Base-by-base conservation (phyloP, 2,888 invertebrate species). In the Agrotis clavis region DNA sequence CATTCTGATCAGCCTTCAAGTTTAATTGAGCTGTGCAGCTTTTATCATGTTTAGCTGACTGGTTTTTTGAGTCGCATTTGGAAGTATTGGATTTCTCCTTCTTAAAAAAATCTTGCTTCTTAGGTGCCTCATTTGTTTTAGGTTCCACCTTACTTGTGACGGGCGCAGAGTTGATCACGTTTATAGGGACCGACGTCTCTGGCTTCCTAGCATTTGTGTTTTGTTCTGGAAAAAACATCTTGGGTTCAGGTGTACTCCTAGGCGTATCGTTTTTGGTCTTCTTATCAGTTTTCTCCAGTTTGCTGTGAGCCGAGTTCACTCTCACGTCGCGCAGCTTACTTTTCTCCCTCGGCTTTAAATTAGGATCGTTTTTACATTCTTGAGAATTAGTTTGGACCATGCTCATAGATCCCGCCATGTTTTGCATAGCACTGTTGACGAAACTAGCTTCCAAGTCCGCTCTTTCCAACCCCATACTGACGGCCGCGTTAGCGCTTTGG, bases 81-180 rank as follows among this genome's bases (percentile, higher is more conserved):
- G 91, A 87, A 18, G 90, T 86, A 84, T 87, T 96, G 1, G 94
- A 93, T 86, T 95, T 97, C 87, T 94, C 96, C 77, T 96, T 96
- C 92, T 96, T 96, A 91, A 93, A 96, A 94, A 94, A 95, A 90
- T 96, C 96, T 88, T 96, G 96, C 70, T 96, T 96, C 79, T 96
- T 96, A 1, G 94, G 94, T 13, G 94, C 92, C 73, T 96, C 96
- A 13, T 87, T 91, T 0, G 87, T 77, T 87, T 96, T 96, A 0
- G 92, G 86, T 19, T 96, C 96, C 2, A 89, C 89, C 87, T 96
- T 96, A 81, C 89, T 92, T 0, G 93, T 91, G 21, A 94, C 90
- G n/a, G 94, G 87, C 35, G 89, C 91, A 0, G 94, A 92, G 83
- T 95, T 96, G 41, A 96, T 96, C 1, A 96, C 95, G 89, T 97